These are phyloP conservation scores for Seriola quinqueradiata DNA, from an alignment of 2,113 vertebrate genomes.

Conservation along the genomic window DNA sequence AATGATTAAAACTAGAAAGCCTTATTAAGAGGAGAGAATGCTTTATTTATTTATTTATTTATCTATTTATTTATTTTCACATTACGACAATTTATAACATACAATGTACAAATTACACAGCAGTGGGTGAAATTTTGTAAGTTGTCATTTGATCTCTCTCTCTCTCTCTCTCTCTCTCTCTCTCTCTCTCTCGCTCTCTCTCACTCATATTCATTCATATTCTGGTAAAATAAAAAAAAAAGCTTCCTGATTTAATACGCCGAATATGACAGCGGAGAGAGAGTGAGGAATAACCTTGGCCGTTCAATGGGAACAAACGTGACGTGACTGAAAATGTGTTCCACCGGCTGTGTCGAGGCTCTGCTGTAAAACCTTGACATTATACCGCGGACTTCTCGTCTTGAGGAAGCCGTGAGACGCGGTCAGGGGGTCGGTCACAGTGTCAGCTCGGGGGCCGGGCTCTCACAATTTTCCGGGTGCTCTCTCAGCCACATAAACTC, in stretches of 20 bases:
- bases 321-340: too few species aligned
- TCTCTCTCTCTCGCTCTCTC: neutral
- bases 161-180: neutral
- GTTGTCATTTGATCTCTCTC: too few species aligned
- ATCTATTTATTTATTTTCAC: neutral
- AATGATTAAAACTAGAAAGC: too few species aligned
- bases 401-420: neutral
- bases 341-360: neutral
- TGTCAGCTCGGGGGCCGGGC: neutral
- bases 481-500: neutral
- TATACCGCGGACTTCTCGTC: neutral
- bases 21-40: neutral
- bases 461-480: neutral
- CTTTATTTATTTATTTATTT: too few species aligned
- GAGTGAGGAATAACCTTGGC: neutral
- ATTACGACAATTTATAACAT: neutral
- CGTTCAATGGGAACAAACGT: neutral
- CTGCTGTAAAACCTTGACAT: neutral
- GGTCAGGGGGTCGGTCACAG: slow-evolving; percentile 4
- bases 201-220: neutral
- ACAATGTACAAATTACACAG: neutral
- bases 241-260: neutral
- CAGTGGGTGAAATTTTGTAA: too few species aligned
- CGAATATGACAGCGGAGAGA: neutral
- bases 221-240: neutral